Evolutionary conservation across 2,888 invertebrate species (phyloP).

Genomic region (Molanna angustata): DNA sequence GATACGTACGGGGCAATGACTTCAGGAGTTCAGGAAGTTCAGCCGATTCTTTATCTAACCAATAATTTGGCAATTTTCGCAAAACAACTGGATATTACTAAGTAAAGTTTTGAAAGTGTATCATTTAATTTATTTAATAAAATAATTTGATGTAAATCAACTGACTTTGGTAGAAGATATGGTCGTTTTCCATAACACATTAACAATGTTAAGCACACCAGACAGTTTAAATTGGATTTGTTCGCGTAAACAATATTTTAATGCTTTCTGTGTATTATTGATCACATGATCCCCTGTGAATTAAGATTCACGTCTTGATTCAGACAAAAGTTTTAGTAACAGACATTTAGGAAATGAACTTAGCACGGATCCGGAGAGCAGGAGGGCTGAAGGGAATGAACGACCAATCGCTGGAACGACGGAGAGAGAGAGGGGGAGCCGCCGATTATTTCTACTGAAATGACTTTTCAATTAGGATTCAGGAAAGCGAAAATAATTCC

Average conservation of each 20-base stretch:
- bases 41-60: no score
- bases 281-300: not conserved
- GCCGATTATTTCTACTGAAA: constrained; percentile 57
- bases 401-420: constrained; percentile 3
- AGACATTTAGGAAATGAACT: constrained; percentile 22
- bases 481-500: constrained; percentile 60
- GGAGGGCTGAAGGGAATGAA: constrained; percentile 1
- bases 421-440: not conserved
- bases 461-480: constrained; percentile 61
- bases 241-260: not conserved
- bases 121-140: no score
- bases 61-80: no score
- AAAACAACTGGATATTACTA: no score
- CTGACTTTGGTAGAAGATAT: no score
- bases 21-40: no score
- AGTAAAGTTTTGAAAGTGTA: no score
- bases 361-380: constrained; percentile 1
- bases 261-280: not conserved
- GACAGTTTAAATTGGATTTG: not conserved
- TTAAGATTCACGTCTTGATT: constrained; percentile 16
- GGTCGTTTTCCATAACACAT: no score
- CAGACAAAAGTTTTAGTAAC: no score
- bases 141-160: no score
- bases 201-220: no score
- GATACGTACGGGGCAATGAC: no score